phyloP scores from a whole-genome alignment of 2,888 invertebrate species.

The Spilarctia lutea region DNA sequence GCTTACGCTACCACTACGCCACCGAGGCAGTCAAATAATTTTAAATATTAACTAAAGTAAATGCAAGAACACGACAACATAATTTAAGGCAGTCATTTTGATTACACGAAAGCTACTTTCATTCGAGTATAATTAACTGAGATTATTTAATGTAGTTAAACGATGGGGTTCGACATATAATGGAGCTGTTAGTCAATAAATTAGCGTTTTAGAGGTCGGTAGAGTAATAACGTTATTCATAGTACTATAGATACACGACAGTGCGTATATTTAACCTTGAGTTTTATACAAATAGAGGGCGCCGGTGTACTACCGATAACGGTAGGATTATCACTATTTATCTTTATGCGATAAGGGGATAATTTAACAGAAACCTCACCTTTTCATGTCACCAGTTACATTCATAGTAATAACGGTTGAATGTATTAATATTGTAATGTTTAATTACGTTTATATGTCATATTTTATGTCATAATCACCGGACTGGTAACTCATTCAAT shows the following conservation, averaged over 20 bases:
- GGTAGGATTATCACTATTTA: slow-evolving; percentile 77
- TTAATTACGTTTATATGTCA: slow-evolving; percentile 47
- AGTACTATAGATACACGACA: neutral
- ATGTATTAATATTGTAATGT: slow-evolving; percentile 39
- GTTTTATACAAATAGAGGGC: slow-evolving; percentile 51
- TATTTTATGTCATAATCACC: slow-evolving; percentile 23
- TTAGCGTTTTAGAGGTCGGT: neutral
- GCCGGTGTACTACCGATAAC: slow-evolving; percentile 62
- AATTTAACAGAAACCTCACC: slow-evolving; percentile 61
- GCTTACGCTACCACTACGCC: too few relatives aligned
- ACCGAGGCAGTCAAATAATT: too few relatives aligned
- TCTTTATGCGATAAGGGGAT: slow-evolving; percentile 65
- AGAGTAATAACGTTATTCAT: neutral
- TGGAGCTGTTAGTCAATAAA: neutral
- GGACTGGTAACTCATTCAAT: slow-evolving; percentile 24
- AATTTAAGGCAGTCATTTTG: slow-evolving; percentile 25
- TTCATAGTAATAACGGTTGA: slow-evolving; percentile 38
- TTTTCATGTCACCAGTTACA: slow-evolving; percentile 34
- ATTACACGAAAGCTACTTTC: slow-evolving; percentile 22
- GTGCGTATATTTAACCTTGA: slow-evolving; percentile 51
- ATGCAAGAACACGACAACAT: slow-evolving; percentile 23
- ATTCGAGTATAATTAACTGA: slow-evolving; percentile 24
- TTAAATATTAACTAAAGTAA: slow-evolving; percentile 20
- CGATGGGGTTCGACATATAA: neutral
- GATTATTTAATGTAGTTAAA: slow-evolving; percentile 11